A percentile compares a stretch with the other conserved stretches of the same genome.
These are phyloP conservation scores for Pagetopsis macropterus DNA, from an alignment of 2,797 vertebrate species.

Conservation along the genomic window DNA sequence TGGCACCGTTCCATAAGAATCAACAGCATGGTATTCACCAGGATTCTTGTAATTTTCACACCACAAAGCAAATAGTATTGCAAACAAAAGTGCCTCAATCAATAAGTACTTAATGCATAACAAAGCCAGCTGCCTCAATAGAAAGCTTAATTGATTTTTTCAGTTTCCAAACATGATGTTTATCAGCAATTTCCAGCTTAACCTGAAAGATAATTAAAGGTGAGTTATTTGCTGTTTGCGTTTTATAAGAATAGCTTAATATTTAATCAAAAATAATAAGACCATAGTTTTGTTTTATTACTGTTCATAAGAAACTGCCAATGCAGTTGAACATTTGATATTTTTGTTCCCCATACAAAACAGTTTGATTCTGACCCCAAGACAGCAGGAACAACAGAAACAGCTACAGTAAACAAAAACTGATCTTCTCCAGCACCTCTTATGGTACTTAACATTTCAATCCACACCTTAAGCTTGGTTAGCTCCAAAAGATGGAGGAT, in stretches of 20 bases:
- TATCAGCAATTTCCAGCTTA: constrained; percentile 48
- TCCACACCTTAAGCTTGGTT: constrained; percentile 46
- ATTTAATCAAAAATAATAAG: constrained; percentile 17
- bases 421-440: constrained; percentile 10
- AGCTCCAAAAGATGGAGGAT: constrained; percentile 57
- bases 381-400: not conserved
- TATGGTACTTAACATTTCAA: constrained; percentile 51
- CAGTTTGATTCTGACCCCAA: not conserved
- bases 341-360: not conserved
- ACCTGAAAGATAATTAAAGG: constrained; percentile 47
- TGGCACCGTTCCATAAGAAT: constrained; percentile 53
- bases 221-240: constrained; percentile 23
- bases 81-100: constrained; percentile 46
- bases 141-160: constrained; percentile 58
- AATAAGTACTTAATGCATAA: constrained; percentile 46
- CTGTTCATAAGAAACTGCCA: not conserved
- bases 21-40: constrained; percentile 44
- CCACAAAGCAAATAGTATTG: constrained; percentile 54
- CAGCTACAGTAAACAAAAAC: not conserved
- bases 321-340: not conserved
- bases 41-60: constrained; percentile 48
- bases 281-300: constrained; percentile 7
- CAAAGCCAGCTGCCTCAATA: constrained; percentile 54
- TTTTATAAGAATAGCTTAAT: constrained; percentile 26
- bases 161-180: constrained; percentile 47